Evolutionary conservation across 37 sponge, comb jelly and placozoan species (phyloP), one percentile per base, ranked within the genome.

Genomic region (Ephydatia muelleri): DNA sequence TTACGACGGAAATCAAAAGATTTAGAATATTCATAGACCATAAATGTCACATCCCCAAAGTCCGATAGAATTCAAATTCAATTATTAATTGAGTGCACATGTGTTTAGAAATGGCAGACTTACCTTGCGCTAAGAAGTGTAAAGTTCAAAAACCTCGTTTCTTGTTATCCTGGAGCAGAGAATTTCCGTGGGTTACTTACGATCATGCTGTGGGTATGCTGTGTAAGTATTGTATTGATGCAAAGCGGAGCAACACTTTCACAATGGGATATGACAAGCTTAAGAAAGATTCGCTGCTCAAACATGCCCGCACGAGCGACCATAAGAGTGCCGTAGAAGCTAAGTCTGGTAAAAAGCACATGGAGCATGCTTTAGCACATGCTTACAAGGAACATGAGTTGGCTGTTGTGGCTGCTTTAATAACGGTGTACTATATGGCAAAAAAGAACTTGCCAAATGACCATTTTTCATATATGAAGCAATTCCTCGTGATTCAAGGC

Each of bases 281-380:
- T 78, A 78, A 78, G 78, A 78, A 78, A 29, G 78, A 78, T 36
- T 23, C 78, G 29, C 36, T 78, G 65, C n/a, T 28, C 29, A 78
- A 78, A 29, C 78, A 78, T 36, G 49, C 78, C 25, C 11, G 23
- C 37, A 78, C 78, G 30, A 23, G 27, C 19, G 78, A 78, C 26
- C 78, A 78, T 48, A 30, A 48, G 19, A 48, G 48, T 40, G 78
- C 78, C 28, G 3, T 38, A 38, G 78, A 34, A 78, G 78, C 78
- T 57, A 39, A 35, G 25, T 47, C 78, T 38, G 25, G 78, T 78
- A 30, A 14, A 28, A 78, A 28, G 27, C 48, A 78, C 39, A 78
- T 78, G 78, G 48, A 78, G 49, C 48, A 21, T 23, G 78, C 78
- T 23, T 35, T 78, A 23, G 65, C 78, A 40, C 31, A 30, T 38